These are phyloP conservation scores for Phoebastria nigripes DNA, from an alignment of 2,797 vertebrate genomes.

Conservation along the genomic window DNA sequence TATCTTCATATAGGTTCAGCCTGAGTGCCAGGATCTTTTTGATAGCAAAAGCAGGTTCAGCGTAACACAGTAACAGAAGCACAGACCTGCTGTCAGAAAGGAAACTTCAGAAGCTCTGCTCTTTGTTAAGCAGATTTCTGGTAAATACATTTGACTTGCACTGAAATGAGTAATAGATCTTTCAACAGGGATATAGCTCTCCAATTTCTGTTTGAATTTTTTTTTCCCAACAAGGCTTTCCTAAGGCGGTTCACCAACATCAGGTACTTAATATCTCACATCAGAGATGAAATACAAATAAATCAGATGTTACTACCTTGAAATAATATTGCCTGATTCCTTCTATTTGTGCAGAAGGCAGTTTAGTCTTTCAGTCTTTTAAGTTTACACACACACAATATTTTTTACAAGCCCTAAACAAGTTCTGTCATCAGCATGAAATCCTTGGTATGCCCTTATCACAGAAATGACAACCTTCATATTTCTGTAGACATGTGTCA, in stretches of 20 bases:
- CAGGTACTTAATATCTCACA: not conserved
- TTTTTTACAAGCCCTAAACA: not conserved
- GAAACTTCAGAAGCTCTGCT: not conserved
- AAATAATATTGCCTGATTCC: not conserved
- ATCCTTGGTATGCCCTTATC: not conserved
- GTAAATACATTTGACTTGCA: not conserved
- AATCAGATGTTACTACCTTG: not conserved
- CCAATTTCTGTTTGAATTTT: not conserved
- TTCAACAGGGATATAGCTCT: not conserved
- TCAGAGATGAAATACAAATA: not conserved
- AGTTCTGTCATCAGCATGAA: not conserved
- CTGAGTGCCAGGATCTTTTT: not conserved
- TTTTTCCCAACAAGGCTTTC: not conserved
- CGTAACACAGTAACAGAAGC: not conserved
- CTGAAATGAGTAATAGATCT: not conserved
- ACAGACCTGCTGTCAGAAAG: not conserved
- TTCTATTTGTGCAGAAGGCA: not conserved
- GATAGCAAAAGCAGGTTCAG: not conserved
- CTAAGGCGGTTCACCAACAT: not conserved
- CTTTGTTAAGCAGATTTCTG: not conserved
- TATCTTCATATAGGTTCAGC: not conserved
- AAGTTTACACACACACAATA: not conserved
- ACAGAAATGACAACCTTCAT: not conserved
- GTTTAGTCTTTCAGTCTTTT: not conserved
- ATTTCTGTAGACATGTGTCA: not conserved